Conservation (phyloP, 2,888 invertebrate species). For the Pyrocoelia pectoralis region DNA sequence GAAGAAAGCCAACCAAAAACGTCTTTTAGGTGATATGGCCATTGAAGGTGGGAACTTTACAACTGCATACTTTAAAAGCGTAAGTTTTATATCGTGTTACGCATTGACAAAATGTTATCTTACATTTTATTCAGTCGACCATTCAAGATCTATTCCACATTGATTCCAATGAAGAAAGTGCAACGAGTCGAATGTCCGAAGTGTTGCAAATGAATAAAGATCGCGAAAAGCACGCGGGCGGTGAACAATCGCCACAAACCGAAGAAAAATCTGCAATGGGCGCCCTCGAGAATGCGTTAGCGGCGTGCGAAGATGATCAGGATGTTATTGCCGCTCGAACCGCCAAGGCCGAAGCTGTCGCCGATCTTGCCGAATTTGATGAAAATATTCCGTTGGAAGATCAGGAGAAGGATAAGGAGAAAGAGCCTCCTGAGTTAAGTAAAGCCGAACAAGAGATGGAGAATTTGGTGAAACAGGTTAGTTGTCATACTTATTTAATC, state of each 20-base stretch:
- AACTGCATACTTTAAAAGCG: constrained; percentile 92
- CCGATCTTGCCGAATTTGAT: constrained; percentile 94
- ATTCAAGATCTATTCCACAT: constrained; percentile 92
- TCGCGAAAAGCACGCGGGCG: constrained; percentile 51
- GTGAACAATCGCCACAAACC: constrained; percentile 42
- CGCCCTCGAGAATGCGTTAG: constrained; percentile 82
- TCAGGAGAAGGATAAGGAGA: constrained; percentile 61
- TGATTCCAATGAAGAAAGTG: constrained; percentile 69
- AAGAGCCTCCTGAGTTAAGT: constrained; percentile 68
- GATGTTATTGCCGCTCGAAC: constrained; percentile 91
- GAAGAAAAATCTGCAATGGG: constrained; percentile 70
- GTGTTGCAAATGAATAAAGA: constrained; percentile 62
- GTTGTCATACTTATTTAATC: no score
- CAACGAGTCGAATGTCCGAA: constrained; percentile 66
- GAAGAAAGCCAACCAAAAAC: constrained; percentile 98
- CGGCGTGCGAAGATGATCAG: constrained; percentile 93
- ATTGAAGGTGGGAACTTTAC: constrained; percentile 99
- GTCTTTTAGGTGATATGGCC: constrained; percentile 93
- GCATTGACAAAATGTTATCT: no score
- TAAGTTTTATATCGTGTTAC: no score
- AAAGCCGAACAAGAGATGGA: constrained; percentile 78
- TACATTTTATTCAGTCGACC: constrained; percentile 73
- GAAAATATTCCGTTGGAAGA: constrained; percentile 91
- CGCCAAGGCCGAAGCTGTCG: constrained; percentile 88
- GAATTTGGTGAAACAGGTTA: constrained; percentile 75